A percentile compares a stretch with the other conserved stretches of the same genome.
Conservation (phyloP, 1,140 invertebrate genomes). For the Subanguina moxae region DNA sequence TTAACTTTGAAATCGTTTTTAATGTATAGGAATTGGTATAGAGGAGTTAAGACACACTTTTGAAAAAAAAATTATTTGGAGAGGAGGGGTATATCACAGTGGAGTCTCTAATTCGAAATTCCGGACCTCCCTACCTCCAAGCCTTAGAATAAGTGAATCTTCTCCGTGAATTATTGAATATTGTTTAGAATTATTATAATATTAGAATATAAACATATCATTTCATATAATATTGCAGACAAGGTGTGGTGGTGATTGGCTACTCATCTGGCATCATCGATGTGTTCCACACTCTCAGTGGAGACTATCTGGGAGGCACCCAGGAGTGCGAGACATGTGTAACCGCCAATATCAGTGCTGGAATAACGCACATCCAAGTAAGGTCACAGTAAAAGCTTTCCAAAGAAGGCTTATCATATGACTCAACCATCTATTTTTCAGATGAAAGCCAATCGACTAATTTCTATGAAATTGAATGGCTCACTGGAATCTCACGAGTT, state of each 20-base stretch:
- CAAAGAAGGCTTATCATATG: no score
- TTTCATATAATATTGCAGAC: conserved; percentile 14
- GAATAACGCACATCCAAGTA: conserved; percentile 19
- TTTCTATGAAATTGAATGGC: conserved; percentile 7
- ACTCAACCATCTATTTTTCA: conserved; percentile 5
- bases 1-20: no score
- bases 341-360: conserved; percentile 1
- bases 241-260: conserved; percentile 19
- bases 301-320: neutral
- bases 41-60: no score
- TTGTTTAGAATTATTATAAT: neutral
- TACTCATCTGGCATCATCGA: conserved; percentile 30
- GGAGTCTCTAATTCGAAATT: no score
- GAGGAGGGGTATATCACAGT: no score
- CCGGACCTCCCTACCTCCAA: no score
- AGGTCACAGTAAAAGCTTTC: neutral
- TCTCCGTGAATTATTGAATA: no score
- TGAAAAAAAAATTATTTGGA: no score
- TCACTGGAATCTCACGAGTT: neutral
- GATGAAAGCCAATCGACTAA: conserved; percentile 12
- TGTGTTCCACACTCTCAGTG: neutral
- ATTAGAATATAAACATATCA: neutral
- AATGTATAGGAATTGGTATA: no score
- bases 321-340: neutral
- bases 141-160: no score